Conservation (phyloP, 2,113 vertebrate genomes). For the Poeciliopsis turrubarensis region DNA sequence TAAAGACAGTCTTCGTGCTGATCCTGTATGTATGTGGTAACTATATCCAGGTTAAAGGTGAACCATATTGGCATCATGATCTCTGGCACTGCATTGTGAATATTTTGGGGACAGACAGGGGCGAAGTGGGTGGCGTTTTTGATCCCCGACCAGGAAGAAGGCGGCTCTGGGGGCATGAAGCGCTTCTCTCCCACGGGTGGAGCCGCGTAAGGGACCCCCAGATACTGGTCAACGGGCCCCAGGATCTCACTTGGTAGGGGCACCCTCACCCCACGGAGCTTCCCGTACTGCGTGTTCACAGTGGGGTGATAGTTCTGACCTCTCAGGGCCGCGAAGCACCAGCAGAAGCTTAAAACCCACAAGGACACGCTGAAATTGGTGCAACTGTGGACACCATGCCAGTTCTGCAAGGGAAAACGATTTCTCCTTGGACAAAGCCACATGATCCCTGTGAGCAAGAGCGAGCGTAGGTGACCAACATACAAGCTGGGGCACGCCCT, state of each 20-base stretch:
- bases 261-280: slow-evolving; percentile 91
- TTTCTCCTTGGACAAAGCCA: slow-evolving; percentile 78
- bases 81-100: slow-evolving; percentile 97
- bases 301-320: slow-evolving; percentile 93
- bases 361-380: slow-evolving; percentile 77
- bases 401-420: slow-evolving; percentile 76
- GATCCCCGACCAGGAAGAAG: slow-evolving; percentile 96
- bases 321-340: slow-evolving; percentile 75
- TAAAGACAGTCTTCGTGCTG: slow-evolving; percentile 99
- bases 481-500: slow-evolving; percentile 67
- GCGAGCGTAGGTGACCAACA: slow-evolving; percentile 69
- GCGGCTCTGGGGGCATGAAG: slow-evolving; percentile 95
- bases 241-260: slow-evolving; percentile 96
- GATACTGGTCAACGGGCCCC: slow-evolving; percentile 95
- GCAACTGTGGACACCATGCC: slow-evolving; percentile 79
- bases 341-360: slow-evolving; percentile 89
- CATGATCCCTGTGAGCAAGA: slow-evolving; percentile 78
- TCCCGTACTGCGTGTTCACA: slow-evolving; percentile 98
- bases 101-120: slow-evolving; percentile 98
- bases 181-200: slow-evolving; percentile 93
- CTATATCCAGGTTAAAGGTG: slow-evolving; percentile 99
- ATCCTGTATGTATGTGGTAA: slow-evolving; percentile 98
- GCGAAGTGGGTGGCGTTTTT: slow-evolving; percentile 98
- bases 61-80: slow-evolving; percentile 99
- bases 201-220: slow-evolving; percentile 91